Base-by-base conservation (phyloP, 2,113 vertebrate species). In the Eptatretus burgeri region DNA sequence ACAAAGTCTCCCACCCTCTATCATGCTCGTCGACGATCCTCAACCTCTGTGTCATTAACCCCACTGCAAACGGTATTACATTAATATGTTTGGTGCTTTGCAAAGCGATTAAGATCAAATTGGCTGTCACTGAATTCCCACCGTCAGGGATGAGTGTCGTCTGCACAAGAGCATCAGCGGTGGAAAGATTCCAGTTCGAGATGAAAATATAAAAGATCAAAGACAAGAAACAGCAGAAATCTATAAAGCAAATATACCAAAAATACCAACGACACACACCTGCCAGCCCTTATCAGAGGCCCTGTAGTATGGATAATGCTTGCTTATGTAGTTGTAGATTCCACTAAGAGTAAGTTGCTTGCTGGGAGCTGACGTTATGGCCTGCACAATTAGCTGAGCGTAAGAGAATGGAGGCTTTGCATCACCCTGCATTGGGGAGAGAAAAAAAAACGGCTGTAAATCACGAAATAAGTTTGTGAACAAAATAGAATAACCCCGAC, bases 241-340 rank as follows among this genome's bases (percentile, higher is more conserved):
- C 53, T 67, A 17, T 13, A 67, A 14, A 65, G 63, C 11, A 66
- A 19, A 51, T 13, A 66, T 50, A 49, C 65, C 10, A 64, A 12
- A 52, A 52, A 51, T 16, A 14, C 52, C 64, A 13, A n/a, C 20
- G 1, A 49, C 0, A 62, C 13, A 74, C 71, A 93, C 89, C 85
- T 96, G 89, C 89, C 87, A 96, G 78, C 87, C 87, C 76, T 94
- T 95, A 75, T 96, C 88, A 50, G 83, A 86, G 19, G 85, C 94
- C 72, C 87, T 80, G 76, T 93, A 93, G 79, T 95, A 93, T 0
- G 85, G 88, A 13, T 94, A 89, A 69, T 88, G 91, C 76, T 88
- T 95, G 66, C 85, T 94, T 73, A 94, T 95, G 77, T 93, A 85
- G 49, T 83, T 93, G 68, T 95, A 96, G 69, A 95, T 95, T 70